Evolutionary conservation across 2,797 vertebrate species (phyloP).

Genomic region (Acipenser transmontanus): DNA sequence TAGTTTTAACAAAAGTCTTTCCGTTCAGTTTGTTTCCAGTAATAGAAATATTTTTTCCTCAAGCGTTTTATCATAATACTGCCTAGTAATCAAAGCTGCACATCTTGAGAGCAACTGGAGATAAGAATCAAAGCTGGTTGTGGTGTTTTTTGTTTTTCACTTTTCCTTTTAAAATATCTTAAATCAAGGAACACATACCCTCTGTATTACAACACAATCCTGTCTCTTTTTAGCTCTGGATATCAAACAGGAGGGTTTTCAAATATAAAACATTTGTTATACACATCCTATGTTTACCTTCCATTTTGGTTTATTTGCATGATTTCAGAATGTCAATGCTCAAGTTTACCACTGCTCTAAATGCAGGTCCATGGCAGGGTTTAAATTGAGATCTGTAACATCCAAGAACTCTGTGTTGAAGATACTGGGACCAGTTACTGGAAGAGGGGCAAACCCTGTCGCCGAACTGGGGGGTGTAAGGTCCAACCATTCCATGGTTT

Average conservation of each 20-base stretch:
- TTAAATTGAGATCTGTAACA: constrained; percentile 88
- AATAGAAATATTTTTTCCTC: constrained; percentile 40
- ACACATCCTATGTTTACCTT: no score
- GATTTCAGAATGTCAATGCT: background rate
- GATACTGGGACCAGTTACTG: constrained; percentile 75
- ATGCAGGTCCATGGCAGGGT: constrained; percentile 91
- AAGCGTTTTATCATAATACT: constrained; percentile 34
- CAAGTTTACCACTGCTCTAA: constrained; percentile 86
- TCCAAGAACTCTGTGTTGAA: constrained; percentile 96
- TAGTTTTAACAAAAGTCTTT: constrained; percentile 5
- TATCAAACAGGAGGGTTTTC: no score
- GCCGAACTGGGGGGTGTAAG: constrained; percentile 85
- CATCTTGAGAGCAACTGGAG: constrained; percentile 15
- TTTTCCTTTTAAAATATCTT: no score
- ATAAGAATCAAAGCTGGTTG: constrained; percentile 20
- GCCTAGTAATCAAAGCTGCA: constrained; percentile 40
- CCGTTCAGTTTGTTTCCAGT: constrained; percentile 50
- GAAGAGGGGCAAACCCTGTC: constrained; percentile 66
- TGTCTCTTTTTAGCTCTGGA: no score
- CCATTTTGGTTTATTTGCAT: no score
- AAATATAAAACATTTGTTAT: no score
- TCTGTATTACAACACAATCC: no score
- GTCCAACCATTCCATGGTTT: constrained; percentile 97
- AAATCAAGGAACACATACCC: no score
- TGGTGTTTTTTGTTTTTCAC: no score